Evolutionary conservation across 2,113 vertebrate species (phyloP).

Genomic region (Ptilonorhynchus violaceus): DNA sequence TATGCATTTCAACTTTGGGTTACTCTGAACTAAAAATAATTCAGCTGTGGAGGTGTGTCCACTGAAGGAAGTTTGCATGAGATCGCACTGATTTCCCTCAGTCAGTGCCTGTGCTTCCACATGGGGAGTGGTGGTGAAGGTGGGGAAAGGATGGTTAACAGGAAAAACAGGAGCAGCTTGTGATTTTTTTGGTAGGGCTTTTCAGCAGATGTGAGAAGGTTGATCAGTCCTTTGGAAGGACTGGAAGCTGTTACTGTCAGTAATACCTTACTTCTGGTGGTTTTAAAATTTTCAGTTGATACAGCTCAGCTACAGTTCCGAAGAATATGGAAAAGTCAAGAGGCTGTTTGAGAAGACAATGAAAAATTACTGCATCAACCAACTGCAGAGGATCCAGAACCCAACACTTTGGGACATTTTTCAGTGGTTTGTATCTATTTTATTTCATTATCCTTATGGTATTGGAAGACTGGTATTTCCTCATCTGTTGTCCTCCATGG

Average conservation of each 20-base stretch:
- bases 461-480: background rate
- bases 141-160: background rate
- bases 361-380: conserved; percentile 71
- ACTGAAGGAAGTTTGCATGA: fast-evolving
- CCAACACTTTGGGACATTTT: conserved; percentile 79
- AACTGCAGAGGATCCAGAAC: conserved; percentile 84
- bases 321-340: conserved; percentile 68
- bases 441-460: background rate
- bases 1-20: background rate
- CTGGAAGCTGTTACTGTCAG: background rate
- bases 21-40: background rate
- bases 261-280: background rate
- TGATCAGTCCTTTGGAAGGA: background rate
- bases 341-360: conserved; percentile 78
- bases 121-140: background rate
- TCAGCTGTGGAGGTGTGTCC: background rate
- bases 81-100: background rate
- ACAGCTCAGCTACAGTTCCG: conserved; percentile 26
- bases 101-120: background rate
- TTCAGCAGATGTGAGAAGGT: background rate
- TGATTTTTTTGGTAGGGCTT: background rate
- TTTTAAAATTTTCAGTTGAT: conserved; percentile 67
- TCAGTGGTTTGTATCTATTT: conserved; percentile 77
- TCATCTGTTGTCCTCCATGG: background rate
- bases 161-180: background rate